A percentile compares a stretch with the other conserved stretches of the same genome.
These are phyloP conservation scores for Petaurus breviceps DNA, from an alignment of 2,113 vertebrate species.

Conservation along the genomic window DNA sequence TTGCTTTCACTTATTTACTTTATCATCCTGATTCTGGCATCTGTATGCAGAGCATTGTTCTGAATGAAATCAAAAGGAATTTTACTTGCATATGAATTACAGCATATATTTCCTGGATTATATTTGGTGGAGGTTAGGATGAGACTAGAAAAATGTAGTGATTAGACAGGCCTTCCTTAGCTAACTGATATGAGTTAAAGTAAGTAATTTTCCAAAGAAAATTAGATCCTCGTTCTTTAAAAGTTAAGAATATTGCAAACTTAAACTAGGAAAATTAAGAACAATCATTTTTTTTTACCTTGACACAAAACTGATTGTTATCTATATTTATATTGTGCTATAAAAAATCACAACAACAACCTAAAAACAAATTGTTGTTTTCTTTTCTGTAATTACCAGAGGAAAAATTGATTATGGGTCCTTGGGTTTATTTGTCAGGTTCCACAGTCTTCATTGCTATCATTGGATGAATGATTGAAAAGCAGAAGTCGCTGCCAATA, in stretches of 20 bases:
- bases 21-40: background rate
- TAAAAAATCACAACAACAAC: background rate
- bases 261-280: background rate
- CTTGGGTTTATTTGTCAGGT: slow-evolving; percentile 24
- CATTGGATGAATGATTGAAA: slow-evolving; percentile 40
- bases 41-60: background rate
- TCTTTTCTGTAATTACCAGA: slow-evolving; percentile 63
- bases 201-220: background rate
- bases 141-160: background rate
- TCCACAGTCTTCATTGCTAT: slow-evolving; percentile 33
- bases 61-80: background rate
- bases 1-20: slow-evolving; percentile 14
- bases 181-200: background rate
- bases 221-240: background rate
- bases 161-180: background rate
- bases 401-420: slow-evolving; percentile 59
- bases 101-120: background rate
- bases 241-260: background rate
- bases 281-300: too few species aligned
- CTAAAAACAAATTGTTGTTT: slow-evolving; percentile 46
- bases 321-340: too few species aligned
- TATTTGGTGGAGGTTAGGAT: background rate
- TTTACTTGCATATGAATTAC: background rate
- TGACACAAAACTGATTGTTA: too few species aligned
- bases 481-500: slow-evolving; percentile 21